Evolutionary conservation across 1,140 invertebrate species (phyloP), one percentile per base, ranked within the genome.

Genomic region (Neodiprion lecontei): DNA sequence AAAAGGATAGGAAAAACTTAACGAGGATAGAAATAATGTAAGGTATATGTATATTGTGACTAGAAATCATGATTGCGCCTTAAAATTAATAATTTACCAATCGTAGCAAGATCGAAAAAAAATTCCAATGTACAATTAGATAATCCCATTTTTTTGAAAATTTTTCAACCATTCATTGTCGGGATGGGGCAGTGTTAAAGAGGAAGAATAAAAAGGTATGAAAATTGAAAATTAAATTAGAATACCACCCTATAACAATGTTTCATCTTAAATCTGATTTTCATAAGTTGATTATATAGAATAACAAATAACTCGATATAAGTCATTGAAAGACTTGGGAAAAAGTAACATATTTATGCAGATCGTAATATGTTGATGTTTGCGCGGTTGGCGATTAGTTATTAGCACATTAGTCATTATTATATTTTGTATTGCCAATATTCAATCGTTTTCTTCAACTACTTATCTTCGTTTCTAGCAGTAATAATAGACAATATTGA

Each of bases 401-500:
- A 40, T 40, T 40, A 40, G 28, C 28, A 40, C 28, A 40, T 40
- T 40, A 40, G 1, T 40, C 53, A 61, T 61, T 61, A 61, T 61
- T 61, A 17, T 61, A 61, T 8, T 61, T 61, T 61, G 28, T 40
- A 40, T 40, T 40, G 28, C 28, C 28, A 40, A 40, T 40, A 61
- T 61, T 61, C 11, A 14, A 61, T 61, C 53, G 53, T 61, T 61
- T 61, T 61, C 53, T 61, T 61, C 53, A 61, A 40, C 53, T 61
- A 61, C 11, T 40, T 40, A 3, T 40, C 28, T 40, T 40, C 28
- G 28, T 40, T 40, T 40, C 28, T 61, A 61, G 53, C 53, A 61
- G n/a, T 61, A 61, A 61, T 61, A 61, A 61, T 61, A 61, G 53
- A 61, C 53, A 61, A 61, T 61, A 61, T 61, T 61, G 0, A 61